Evolutionary conservation across 2,888 invertebrate genomes (phyloP).

Genomic region (Zygaena filipendulae): DNA sequence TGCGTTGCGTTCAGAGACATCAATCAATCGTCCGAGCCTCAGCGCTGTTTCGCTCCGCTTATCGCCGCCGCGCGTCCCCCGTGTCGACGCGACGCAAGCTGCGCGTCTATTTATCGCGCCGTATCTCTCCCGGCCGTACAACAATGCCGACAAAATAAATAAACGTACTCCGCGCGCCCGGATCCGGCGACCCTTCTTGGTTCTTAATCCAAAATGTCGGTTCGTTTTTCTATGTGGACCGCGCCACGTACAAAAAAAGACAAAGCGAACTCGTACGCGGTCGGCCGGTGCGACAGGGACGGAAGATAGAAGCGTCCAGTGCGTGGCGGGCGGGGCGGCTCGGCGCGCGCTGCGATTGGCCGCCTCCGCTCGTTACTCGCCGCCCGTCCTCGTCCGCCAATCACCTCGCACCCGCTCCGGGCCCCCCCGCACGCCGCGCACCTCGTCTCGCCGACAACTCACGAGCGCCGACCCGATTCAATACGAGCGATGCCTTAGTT

Average conservation of each 20-base stretch:
- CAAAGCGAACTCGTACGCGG: conserved; percentile 29
- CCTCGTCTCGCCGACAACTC: conserved; percentile 59
- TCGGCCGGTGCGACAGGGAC: conserved; percentile 38
- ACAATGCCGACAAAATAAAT: conserved; percentile 53
- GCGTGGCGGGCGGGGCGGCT: conserved; percentile 44
- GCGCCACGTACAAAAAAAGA: conserved; percentile 48
- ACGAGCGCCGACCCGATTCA: conserved; percentile 63
- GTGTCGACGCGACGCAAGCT: conserved; percentile 40
- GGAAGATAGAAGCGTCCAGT: conserved; percentile 27
- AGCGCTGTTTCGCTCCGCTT: conserved; percentile 21
- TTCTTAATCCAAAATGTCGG: conserved; percentile 65
- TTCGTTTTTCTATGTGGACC: conserved; percentile 62
- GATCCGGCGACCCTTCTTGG: conserved; percentile 54
- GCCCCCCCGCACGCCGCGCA: conserved; percentile 47
- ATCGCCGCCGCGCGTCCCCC: conserved; percentile 26
- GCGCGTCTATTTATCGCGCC: conserved; percentile 55
- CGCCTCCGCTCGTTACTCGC: conserved; percentile 35
- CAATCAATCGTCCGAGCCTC: too few relatives aligned
- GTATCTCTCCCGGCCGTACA: conserved; percentile 44
- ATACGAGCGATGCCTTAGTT: conserved; percentile 68
- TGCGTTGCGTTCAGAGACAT: too few relatives aligned
- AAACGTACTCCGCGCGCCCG: conserved; percentile 46
- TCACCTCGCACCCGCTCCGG: conserved; percentile 25
- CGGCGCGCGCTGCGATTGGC: conserved; percentile 40
- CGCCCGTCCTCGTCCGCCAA: conserved; percentile 44